A percentile compares a stretch with the other conserved stretches of the same genome.
Conservation (phyloP, 2,113 vertebrate species). For the Panthera tigris region DNA sequence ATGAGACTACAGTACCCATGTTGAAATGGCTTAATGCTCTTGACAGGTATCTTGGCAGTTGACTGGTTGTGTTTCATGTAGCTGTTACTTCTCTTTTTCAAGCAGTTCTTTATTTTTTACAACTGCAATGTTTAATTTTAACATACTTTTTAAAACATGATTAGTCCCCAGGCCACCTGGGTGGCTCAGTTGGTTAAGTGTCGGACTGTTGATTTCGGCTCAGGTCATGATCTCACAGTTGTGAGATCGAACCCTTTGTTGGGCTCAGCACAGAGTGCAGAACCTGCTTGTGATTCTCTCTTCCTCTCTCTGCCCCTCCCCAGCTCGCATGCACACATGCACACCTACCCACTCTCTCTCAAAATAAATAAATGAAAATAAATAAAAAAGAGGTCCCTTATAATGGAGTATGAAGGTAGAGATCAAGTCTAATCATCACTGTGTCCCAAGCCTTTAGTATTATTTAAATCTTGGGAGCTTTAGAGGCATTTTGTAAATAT, state of each 20-base stretch:
- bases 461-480: conserved; percentile 1
- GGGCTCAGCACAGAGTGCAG: too few relatives aligned
- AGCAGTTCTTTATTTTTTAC: background rate
- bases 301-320: too few relatives aligned
- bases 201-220: too few relatives aligned
- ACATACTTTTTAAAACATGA: conserved; percentile 32
- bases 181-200: too few relatives aligned
- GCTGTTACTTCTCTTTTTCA: conserved; percentile 32
- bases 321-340: too few relatives aligned
- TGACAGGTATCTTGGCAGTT: background rate
- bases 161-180: background rate
- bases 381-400: background rate
- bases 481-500: conserved; percentile 35
- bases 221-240: too few relatives aligned
- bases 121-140: conserved; percentile 30
- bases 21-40: conserved; percentile 44
- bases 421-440: background rate
- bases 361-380: too few relatives aligned
- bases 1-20: background rate
- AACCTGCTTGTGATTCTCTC: too few relatives aligned
- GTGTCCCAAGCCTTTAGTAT: background rate
- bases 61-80: background rate
- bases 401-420: conserved; percentile 4
- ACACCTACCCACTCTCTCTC: too few relatives aligned
- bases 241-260: too few relatives aligned